Base-by-base conservation (phyloP, 2,888 invertebrate species). In the Ochropleura plecta region DNA sequence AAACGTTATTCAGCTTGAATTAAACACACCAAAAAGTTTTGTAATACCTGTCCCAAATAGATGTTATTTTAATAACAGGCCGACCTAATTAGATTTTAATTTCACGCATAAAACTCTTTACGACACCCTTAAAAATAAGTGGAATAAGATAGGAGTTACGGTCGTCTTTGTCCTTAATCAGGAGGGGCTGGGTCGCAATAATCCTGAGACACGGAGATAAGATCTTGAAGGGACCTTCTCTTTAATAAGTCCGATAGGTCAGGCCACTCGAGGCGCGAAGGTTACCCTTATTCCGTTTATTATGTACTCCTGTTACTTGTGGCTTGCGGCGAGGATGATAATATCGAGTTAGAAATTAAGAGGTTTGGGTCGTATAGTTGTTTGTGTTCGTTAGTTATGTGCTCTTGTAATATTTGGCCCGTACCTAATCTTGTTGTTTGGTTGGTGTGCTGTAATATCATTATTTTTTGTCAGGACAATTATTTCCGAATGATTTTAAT, bases 231-330 rank as follows among this genome's bases (percentile, higher is more conserved):
- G 76, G 76, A 81, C 76, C 81, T 86, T 81, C 83, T 87, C 89
- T 90, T 88, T 90, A 91, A 91, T 91, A 91, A 91, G 88, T 88
- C 86, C 85, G 90, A 90, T 90, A 89, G 91, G 88, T 85, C 87
- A 85, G 79, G 62, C 74, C 81, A 80, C 81, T 82, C 79, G 83
- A 86, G 86, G 86, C 87, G 86, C 79, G 86, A 87, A 88, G 88
- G 88, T 84, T 81, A 86, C 78, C 81, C 82, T 84, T 81, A 78
- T 86, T 87, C 79, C 84, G 72, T 87, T 83, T 84, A 84, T 82
- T 86, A 85, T 86, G 79, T 83, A 84, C 75, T 86, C 82, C 74
- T 76, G 84, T 78, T 81, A 83, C 84, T 83, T 75, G 82, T 71
- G 80, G 81, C 78, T 79, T 81, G 83, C 72, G 77, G 74, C 81